Evolutionary conservation across 2,888 invertebrate species (phyloP), one percentile per base, ranked within the genome.

Genomic region (Liposcelis brunnea): DNA sequence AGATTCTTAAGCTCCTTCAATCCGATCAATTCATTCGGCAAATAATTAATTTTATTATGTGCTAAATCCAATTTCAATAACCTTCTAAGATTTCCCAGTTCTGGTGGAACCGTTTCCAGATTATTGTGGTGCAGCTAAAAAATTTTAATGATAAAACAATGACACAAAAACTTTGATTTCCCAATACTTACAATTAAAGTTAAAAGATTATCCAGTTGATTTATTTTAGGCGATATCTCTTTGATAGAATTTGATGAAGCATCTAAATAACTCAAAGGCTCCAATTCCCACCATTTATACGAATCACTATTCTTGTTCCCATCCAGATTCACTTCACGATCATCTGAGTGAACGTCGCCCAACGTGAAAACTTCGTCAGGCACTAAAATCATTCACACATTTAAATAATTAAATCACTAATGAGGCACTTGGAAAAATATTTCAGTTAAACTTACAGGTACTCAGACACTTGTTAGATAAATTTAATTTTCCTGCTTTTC

Each of bases 41-140:
- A 61, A 21, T 56, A 56, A 44, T 60, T 64, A 46, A 84, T 60
- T 61, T 77, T 80, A 55, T 84, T 84, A 55, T 70, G 74, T 51
- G 77, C 75, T 49, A 81, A 58, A 60, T 78, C 79, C 33, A 84
- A 57, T 56, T 72, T 77, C 49, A 72, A 68, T 50, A 84, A 63
- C 58, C 73, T 75, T 48, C 67, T 72, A 54, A 91, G 66, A 49
- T 69, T 69, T 36, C 80, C 80, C 55, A 91, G 70, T 63, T 82
- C 77, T 31, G 71, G 58, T 6, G 91, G 89, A 50, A 91, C 61
- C 43, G 63, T 65, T 51, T 69, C 69, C 56, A 93, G 61, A 40
- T 75, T 74, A 68, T 93, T 91, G 61, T 87, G 83, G 64, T 89
- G 85, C 42, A 89, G 67, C 87, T 90, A 60, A 37, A 62, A 59